phyloP scores from a whole-genome alignment of 2,888 invertebrate species.

The Andrena marginata region DNA sequence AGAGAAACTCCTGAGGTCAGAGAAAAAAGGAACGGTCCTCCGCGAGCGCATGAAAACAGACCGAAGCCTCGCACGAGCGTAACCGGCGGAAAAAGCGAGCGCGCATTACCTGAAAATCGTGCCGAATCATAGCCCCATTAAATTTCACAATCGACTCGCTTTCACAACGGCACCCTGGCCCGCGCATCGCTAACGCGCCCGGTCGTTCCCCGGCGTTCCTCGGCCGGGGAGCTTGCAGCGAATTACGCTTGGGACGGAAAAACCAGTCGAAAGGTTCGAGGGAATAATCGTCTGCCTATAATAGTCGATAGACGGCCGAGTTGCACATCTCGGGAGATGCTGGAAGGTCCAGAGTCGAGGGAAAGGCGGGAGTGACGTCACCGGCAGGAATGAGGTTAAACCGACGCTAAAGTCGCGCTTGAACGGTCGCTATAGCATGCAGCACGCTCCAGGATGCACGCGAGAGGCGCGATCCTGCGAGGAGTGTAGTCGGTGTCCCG shows the following conservation, averaged over 20 bases:
- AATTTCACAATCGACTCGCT: slow-evolving; percentile 47
- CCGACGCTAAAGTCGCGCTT: slow-evolving; percentile 76
- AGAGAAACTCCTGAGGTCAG: neutral
- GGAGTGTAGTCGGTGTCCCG: slow-evolving; percentile 44
- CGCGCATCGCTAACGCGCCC: neutral
- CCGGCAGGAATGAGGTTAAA: slow-evolving; percentile 82
- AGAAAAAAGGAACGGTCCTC: neutral
- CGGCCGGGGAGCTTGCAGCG: neutral
- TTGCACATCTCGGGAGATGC: slow-evolving; percentile 80
- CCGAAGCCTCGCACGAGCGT: neutral
- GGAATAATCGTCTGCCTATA: slow-evolving; percentile 62
- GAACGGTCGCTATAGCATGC: slow-evolving; percentile 43
- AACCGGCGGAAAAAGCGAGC: neutral
- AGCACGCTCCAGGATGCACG: slow-evolving; percentile 48
- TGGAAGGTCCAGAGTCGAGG: slow-evolving; percentile 78
- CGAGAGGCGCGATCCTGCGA: slow-evolving; percentile 41
- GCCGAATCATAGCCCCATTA: slow-evolving; percentile 34
- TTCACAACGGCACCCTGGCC: slow-evolving; percentile 23
- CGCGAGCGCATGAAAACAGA: neutral
- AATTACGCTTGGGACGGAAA: neutral
- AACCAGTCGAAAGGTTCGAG: neutral
- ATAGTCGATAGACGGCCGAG: slow-evolving; percentile 76
- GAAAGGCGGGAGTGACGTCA: slow-evolving; percentile 83
- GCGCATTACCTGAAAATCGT: slow-evolving; percentile 4
- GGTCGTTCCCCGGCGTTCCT: neutral